Base-by-base conservation (phyloP, 2,797 vertebrate species). In the Leptoclinus maculatus region DNA sequence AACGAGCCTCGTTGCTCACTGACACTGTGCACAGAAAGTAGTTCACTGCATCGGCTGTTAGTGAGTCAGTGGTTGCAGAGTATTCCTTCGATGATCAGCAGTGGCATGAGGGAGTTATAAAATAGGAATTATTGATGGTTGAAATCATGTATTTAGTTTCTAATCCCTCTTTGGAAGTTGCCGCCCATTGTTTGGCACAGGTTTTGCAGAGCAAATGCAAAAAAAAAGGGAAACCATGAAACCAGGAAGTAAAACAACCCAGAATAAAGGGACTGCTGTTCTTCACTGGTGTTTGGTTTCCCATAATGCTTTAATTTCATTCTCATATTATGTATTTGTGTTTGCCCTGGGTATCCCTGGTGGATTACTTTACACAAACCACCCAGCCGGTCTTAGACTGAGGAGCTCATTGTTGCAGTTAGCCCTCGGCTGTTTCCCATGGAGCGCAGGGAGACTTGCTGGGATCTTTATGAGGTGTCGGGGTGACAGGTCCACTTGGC, bases 401-500 rank as follows among this genome's bases (percentile, higher is more conserved):
- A 78, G 65, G 25, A 71, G 65, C 62, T 71, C 74, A 60, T 83
- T 88, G 80, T 32, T 90, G 86, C 64, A 62, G 36, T 84, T 60
- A 36, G 76, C 79, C 54, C 41, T 66, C 38, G 54, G 71, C 77
- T 74, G 65, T 75, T 91, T 91, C 85, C 79, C 88, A 85, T 74
- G 87, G 51, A 74, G 73, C 7, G 3, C 72, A n/a, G 80, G 32
- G 64, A 84, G 76, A 21, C 56, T 6, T 83, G 83, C 78, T 83
- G 76, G 83, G 83, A 80, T 79, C 79, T 87, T 92, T 87, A 88
- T 67, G 88, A 90, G 82, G 87, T 84, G 76, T 91, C 83, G 69
- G 80, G 77, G 83, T 91, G 88, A 93, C 79, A 80, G 71, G 85
- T 91, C 85, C 74, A 57, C 74, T 83, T 78, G 87, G 83, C 82